Evolutionary conservation across 2,113 vertebrate genomes (phyloP).

Genomic region (Daubentonia madagascariensis): DNA sequence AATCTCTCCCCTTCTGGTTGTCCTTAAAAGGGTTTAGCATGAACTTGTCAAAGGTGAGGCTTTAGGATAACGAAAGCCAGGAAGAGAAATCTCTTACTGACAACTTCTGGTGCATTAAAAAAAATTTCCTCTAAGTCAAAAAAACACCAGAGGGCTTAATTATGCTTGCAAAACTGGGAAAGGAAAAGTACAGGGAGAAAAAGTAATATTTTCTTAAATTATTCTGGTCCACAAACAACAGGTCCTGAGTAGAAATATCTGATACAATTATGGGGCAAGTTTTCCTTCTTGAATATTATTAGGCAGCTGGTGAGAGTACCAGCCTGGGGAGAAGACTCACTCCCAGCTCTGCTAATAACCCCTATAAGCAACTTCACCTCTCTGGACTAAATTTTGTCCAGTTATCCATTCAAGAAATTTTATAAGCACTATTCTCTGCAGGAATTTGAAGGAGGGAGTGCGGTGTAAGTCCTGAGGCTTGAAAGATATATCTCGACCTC

Average conservation of each 20-base stretch:
- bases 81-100: constrained; percentile 37
- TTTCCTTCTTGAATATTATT: neutral
- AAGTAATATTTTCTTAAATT: neutral
- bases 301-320: neutral
- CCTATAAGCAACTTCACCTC: neutral
- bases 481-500: neutral
- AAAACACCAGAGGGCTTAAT: neutral
- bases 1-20: neutral
- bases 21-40: neutral
- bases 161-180: neutral
- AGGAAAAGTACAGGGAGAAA: neutral
- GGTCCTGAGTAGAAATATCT: neutral
- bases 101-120: neutral
- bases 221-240: neutral
- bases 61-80: constrained; percentile 52
- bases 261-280: neutral
- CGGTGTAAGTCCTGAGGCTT: neutral
- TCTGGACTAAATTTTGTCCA: neutral
- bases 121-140: neutral
- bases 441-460: neutral
- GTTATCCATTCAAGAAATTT: neutral
- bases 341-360: neutral
- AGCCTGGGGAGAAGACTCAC: neutral
- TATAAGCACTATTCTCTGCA: neutral
- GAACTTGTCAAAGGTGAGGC: neutral